Percentiles rank a stretch among this genome's conserved stretches.
Conservation (phyloP, 92 coral and sea anemone species). For the Epizoanthus stellaris region DNA sequence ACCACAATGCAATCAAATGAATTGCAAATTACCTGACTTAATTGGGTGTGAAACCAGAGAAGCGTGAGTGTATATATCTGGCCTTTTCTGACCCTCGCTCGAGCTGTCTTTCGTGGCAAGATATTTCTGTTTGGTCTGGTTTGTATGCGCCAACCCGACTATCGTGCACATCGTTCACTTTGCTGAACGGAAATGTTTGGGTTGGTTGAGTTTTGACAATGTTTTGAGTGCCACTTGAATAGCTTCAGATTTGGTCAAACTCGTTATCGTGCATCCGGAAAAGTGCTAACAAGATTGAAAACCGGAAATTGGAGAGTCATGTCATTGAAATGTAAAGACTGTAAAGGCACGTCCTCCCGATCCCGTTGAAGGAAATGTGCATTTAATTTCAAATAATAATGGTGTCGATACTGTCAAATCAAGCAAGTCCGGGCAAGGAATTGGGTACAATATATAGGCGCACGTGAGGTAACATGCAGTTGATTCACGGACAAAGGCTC, state of each 20-base stretch:
- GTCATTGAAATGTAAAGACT: not conserved
- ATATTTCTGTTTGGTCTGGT: not conserved
- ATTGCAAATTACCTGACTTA: slow-evolving; percentile 40
- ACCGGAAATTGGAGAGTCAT: slow-evolving; percentile 24
- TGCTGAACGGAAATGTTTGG: slow-evolving; percentile 34
- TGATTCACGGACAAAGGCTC: no score
- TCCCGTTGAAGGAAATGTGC: not conserved
- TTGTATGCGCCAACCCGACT: not conserved
- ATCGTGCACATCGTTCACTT: not conserved
- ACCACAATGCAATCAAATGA: slow-evolving; percentile 22
- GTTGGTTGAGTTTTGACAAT: no score
- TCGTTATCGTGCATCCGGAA: slow-evolving; percentile 31
- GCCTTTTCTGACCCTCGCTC: slow-evolving; percentile 18
- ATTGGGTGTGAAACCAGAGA: slow-evolving; percentile 46
- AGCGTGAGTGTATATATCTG: slow-evolving; percentile 1
- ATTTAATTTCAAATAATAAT: no score
- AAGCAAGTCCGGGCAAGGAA: no score
- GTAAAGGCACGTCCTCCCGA: not conserved
- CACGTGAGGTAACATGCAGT: no score
- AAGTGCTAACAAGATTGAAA: slow-evolving; percentile 35
- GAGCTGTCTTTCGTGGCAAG: not conserved
- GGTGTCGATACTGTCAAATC: no score
- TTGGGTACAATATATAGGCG: no score
- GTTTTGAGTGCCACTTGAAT: slow-evolving; percentile 22
- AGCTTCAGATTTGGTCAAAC: slow-evolving; percentile 15